Conservation (phyloP, 2,113 vertebrate genomes). For the Cebidichthys violaceus region DNA sequence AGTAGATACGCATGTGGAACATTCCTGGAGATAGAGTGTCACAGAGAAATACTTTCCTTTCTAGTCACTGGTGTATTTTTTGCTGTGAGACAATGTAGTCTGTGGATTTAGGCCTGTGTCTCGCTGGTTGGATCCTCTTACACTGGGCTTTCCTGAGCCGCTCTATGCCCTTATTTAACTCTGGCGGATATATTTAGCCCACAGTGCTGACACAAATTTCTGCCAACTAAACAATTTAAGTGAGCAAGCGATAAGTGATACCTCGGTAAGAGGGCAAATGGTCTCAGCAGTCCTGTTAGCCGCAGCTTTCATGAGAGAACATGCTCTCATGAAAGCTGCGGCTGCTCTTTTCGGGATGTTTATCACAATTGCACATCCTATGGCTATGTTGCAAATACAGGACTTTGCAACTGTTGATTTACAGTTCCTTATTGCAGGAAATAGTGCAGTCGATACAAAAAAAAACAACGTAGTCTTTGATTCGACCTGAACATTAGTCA, state of each 20-base stretch:
- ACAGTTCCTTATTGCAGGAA: background rate
- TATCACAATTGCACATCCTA: slow-evolving; percentile 21
- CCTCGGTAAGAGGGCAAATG: slow-evolving; percentile 61
- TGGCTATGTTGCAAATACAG: background rate
- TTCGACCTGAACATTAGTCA: slow-evolving; percentile 6
- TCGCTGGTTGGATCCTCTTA: slow-evolving; percentile 78
- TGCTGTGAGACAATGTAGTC: slow-evolving; percentile 82
- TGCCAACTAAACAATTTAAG: slow-evolving; percentile 83
- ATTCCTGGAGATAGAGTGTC: slow-evolving; percentile 81
- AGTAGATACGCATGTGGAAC: slow-evolving; percentile 76
- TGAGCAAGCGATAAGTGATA: slow-evolving; percentile 75
- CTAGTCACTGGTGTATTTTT: slow-evolving; percentile 85
- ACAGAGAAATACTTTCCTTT: slow-evolving; percentile 84
- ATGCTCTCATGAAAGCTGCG: slow-evolving; percentile 30
- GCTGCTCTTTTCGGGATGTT: slow-evolving; percentile 45
- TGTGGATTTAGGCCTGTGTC: slow-evolving; percentile 71
- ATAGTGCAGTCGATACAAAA: background rate
- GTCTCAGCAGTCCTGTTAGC: slow-evolving; percentile 40
- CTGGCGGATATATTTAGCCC: slow-evolving; percentile 83
- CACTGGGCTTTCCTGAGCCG: slow-evolving; percentile 82
- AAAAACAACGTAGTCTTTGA: slow-evolving; percentile 24
- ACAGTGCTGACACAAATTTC: slow-evolving; percentile 79
- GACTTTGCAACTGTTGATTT: background rate
- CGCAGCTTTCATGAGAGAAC: slow-evolving; percentile 39
- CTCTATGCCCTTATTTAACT: slow-evolving; percentile 86